Evolutionary conservation across 2,113 vertebrate genomes (phyloP), one percentile per base, ranked within the genome.

Genomic region (Euleptes europaea): DNA sequence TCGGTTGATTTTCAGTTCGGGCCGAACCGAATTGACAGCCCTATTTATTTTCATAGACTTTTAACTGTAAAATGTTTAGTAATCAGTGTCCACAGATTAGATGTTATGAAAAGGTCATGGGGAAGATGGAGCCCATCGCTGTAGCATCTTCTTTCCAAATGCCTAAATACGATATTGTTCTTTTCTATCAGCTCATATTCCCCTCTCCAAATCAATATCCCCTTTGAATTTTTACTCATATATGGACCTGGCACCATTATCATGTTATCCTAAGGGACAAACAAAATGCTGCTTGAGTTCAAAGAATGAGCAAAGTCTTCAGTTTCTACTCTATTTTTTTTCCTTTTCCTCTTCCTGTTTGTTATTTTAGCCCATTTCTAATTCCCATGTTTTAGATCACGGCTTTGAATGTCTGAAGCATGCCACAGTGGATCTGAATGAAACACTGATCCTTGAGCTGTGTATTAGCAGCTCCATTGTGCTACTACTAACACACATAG

Each of bases 391-490:
- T 92, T 91, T 94, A 78, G 77, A 86, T 33, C 57, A 72, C n/a
- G 88, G 5, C 66, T 91, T 88, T 54, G 9, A 77, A 38, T 60
- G 33, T 49, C 63, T 72, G 66, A 80, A 90, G 26, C 86, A 89
- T 78, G 85, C 81, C 73, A 72, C 40, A 0, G 0, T 77, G 86
- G 72, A 88, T 88, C 72, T 88, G 81, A 89, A 87, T n/a, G 76
- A 88, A 93, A 88, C 38, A 0, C 49, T 72, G 83, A 75, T 88
- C 87, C 91, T 83, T 91, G 82, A 83, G 75, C 80, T 88, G 82
- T 78, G 90, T 93, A 87, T 89, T 54, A 88, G 83, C 85, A 88
- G 88, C 78, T 94, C 83, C 76, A 73, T 89, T 94, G 90, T 91
- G 88, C 88, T 93, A 88, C 67, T 87, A 78, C 86, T 77, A 87